Base-by-base conservation (phyloP, 37 sponge, comb jelly and placozoan species). In the Ianthella basta region DNA sequence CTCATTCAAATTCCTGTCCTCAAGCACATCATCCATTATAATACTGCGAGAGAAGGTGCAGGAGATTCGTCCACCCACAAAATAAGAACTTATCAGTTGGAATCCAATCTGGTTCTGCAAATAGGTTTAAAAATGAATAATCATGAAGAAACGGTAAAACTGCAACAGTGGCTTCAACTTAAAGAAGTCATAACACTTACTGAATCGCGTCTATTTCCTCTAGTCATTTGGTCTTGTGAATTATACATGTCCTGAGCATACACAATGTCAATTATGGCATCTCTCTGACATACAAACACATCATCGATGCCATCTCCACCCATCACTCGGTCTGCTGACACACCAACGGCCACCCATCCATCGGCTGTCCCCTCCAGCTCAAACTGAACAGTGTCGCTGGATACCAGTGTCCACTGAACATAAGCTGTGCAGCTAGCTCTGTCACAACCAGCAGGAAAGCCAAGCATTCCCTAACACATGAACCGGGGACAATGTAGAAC, bases 361-460 rank as follows among this genome's bases (percentile, higher is more conserved):
- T 20, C 6, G 10, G 73, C 23, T 32, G 35, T 13, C 14, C 73
- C 73, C 19, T 72, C 73, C 73, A 72, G 23, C 40, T 72, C 38
- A 72, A 72, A 72, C 13, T 14, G 6, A 21, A 24, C 5, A n/a
- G n/a, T n/a, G n/a, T 23, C 29, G n/a, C n/a, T n/a, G n/a, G n/a
- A n/a, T 15, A 20, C 29, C 41, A 33, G 21, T 33, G 73, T 38
- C 73, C 73, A 72, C 73, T 32, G 12, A 23, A 37, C 73, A 37
- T 12, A 34, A 20, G 14, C 73, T 72, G 68, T 66, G 29, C 88
- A 87, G 19, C 13, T 55, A 27, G 57, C 1, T 20, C 56, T 53
- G 16, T 60, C 75, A 56, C 88, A 87, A 20, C 77, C 77, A 39
- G 34, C 59, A 55, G 88, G 88, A 37, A 29, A 27, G 1, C 68